A percentile compares a stretch with the other conserved stretches of the same genome.
Conservation (phyloP, 23 tunicate genomes). For the Trididemnum miniatum region DNA sequence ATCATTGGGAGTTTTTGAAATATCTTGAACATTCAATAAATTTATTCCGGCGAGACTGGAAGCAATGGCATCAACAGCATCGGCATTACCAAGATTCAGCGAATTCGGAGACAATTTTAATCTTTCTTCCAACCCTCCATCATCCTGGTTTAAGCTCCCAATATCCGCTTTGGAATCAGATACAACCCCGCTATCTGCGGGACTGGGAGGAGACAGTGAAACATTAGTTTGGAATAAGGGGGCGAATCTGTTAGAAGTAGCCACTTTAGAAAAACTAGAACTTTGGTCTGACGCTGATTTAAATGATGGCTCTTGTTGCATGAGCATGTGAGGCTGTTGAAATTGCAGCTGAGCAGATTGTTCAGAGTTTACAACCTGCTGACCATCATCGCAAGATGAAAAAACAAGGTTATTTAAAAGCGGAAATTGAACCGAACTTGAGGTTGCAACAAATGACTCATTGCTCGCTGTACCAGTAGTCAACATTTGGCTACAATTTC, state of each 20-base stretch:
- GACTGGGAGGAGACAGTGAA: slow-evolving; percentile 52
- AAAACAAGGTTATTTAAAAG: neutral
- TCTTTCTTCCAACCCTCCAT: neutral
- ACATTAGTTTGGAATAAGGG: slow-evolving; percentile 4
- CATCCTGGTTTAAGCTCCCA: neutral
- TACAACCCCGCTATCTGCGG: slow-evolving; percentile 68
- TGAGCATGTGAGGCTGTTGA: neutral
- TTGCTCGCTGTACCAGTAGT: neutral
- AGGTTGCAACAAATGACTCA: neutral
- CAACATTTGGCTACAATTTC: slow-evolving; percentile 12
- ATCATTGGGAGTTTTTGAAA: too few species aligned
- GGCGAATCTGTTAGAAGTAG: neutral
- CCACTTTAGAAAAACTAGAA: neutral
- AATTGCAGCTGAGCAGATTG: neutral
- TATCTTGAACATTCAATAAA: neutral
- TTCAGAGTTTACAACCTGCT: neutral
- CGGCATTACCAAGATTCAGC: neutral
- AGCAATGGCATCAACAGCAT: neutral
- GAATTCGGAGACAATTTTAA: neutral
- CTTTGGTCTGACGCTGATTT: neutral
- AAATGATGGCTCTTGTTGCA: neutral
- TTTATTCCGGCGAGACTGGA: neutral
- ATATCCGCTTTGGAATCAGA: slow-evolving; percentile 45
- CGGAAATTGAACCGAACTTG: neutral
- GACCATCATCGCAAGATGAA: neutral